Evolutionary conservation across 2,113 vertebrate species (phyloP), one percentile per base, ranked within the genome.

Genomic region (Esox niger): DNA sequence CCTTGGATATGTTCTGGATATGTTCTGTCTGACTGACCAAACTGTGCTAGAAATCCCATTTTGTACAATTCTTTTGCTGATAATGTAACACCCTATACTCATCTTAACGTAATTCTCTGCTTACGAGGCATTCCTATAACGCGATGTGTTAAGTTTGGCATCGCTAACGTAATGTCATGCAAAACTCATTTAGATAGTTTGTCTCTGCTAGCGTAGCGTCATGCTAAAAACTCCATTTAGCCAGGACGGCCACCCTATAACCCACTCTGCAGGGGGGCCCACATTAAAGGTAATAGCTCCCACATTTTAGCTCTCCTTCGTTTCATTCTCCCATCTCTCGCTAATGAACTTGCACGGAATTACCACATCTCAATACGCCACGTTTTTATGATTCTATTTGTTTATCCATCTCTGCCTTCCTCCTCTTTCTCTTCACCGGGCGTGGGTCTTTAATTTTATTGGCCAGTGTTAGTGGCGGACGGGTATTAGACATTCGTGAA

Each of bases 351-450:
- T 84, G 84, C 72, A 79, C 83, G 77, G 88, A 90, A 90, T 91
- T 90, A 90, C 88, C 79, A 87, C 84, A 86, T 86, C 85, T 86
- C 74, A 83, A 87, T 3, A 80, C 26, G 66, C 67, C 66, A 82
- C 85, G 89, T 88, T 91, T 92, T 90, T 91, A 90, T 89, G 87
- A 90, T 91, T 92, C 88, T 91, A 89, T 91, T 92, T 92, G 89
- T 91, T 91, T 91, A 90, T 90, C 83, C 90, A 85, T 86, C 83
- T 83, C 82, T 85, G 88, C 87, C 84, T 58, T 27, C 54, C 54
- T 35, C 21, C 52, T 49, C 59, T 62, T 68, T 72, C 69, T 74
- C 71, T 77, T 65, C 27, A 54, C 75, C 70, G 81, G 59, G 83
- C 79, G 84, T 56, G 55, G 52, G 65, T 73, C 73, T 83, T 77